Conservation (phyloP, 2,888 invertebrate genomes). For the Caenorhabditis japonica region DNA sequence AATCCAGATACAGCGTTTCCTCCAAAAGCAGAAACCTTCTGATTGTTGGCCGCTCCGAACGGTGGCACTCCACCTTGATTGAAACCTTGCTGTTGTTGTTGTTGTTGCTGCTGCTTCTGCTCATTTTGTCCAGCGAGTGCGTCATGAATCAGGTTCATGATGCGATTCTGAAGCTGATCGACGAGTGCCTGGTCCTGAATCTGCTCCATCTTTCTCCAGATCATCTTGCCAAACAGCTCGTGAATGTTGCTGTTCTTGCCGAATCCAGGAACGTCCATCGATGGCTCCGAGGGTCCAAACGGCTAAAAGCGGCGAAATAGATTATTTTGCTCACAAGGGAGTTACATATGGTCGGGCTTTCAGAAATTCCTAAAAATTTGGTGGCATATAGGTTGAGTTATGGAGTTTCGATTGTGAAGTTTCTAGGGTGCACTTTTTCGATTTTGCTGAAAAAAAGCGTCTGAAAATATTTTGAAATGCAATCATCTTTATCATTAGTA, state of each 20-base stretch:
- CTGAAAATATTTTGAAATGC: no score
- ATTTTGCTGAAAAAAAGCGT: no score
- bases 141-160: conserved; percentile 63
- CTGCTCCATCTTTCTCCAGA: conserved; percentile 63
- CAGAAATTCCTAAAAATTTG: neutral
- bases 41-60: conserved; percentile 20
- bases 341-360: no score
- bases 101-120: conserved; percentile 31
- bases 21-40: conserved; percentile 19
- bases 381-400: no score
- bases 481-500: no score
- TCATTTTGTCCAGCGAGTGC: conserved; percentile 46
- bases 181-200: conserved; percentile 53
- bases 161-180: conserved; percentile 57
- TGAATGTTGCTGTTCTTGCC: conserved; percentile 64
- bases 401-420: no score
- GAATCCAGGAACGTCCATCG: conserved; percentile 61
- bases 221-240: conserved; percentile 64
- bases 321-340: no score
- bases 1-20: conserved; percentile 17
- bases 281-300: neutral
- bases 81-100: conserved; percentile 12
- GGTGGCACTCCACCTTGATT: conserved; percentile 10
- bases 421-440: no score
- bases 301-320: neutral